These are phyloP conservation scores for Mythimna impura DNA, from an alignment of 2,888 invertebrate genomes.

Conservation along the genomic window DNA sequence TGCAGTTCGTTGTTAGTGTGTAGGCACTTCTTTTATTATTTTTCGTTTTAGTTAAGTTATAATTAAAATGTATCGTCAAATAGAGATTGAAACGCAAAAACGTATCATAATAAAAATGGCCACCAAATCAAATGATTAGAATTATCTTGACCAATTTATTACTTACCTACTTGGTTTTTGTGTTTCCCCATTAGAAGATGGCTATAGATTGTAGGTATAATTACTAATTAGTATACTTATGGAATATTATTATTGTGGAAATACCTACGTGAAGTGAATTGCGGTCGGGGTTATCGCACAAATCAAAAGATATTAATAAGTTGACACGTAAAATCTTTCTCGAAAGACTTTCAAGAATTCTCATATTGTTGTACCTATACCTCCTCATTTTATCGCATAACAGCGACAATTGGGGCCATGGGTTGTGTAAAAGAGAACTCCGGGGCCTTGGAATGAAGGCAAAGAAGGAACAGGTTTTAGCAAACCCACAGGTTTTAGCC, in stretches of 20 bases:
- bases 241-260: slow-evolving; percentile 13
- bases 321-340: neutral
- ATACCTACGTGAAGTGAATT: neutral
- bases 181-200: neutral
- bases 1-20: too few relatives aligned
- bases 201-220: neutral
- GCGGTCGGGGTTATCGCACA: neutral
- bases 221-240: neutral
- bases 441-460: too few relatives aligned
- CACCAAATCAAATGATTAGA: slow-evolving; percentile 8
- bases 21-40: too few relatives aligned
- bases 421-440: too few relatives aligned
- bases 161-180: slow-evolving; percentile 10
- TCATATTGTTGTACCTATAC: too few relatives aligned
- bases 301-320: neutral
- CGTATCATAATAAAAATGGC: neutral
- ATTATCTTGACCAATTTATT: slow-evolving; percentile 17
- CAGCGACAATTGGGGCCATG: too few relatives aligned
- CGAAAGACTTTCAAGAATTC: too few relatives aligned
- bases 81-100: neutral
- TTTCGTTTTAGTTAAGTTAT: too few relatives aligned
- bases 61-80: too few relatives aligned
- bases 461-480: too few relatives aligned
- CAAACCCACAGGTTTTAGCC: too few relatives aligned
- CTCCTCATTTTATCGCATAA: too few relatives aligned